Evolutionary conservation across 2,113 vertebrate genomes (phyloP), one percentile per base, ranked within the genome.

Genomic region (Callospermophilus lateralis): DNA sequence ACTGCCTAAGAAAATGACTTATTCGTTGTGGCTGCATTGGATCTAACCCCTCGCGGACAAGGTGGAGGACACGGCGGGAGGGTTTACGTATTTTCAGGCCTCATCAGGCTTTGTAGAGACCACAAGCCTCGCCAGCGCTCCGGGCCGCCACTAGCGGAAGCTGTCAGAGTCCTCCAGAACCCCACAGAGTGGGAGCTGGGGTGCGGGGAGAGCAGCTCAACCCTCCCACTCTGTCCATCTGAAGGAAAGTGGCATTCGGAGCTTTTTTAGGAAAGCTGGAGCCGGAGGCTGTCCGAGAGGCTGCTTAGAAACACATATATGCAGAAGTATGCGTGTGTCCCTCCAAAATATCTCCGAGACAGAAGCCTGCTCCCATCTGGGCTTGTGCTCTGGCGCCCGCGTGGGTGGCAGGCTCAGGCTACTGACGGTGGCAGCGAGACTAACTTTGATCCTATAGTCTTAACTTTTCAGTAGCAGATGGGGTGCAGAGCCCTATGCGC

Each of bases 101-200:
- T 78, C 78, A n/a, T 39, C 2, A 53, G 79, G 55, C 65, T 83
- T 76, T 73, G 48, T 78, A 20, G 91, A 95, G 48, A 48, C 34
- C 72, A 24, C 16, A 24, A 76, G 22, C 78, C 42, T 5, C 3
- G 1, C 10, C 55, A 67, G 48, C 87, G 84, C 86, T 55, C n/a
- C 7, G 11, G 39, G 32, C 72, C 2, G n/a, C 98, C 99, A 98
- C 99, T 98, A 98, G 98, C 98, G 95, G 98, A 98, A 91, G 93
- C 98, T 99, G 95, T 98, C 98, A 51, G 98, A 77, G 24, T 45
- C 17, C 88, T n/a, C 16, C 22, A 19, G 30, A 88, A 51, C 30
- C 53, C 6, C 12, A 12, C 4, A 39, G 45, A 22, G 32, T 45
- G 65, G 80, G 37, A 32, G 85, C 42, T 26, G 63, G 81, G 92